Percentiles rank a stretch among this genome's conserved stretches.
Conservation (phyloP, 1,140 invertebrate species). For the Pseudachorutes palmiensis region DNA sequence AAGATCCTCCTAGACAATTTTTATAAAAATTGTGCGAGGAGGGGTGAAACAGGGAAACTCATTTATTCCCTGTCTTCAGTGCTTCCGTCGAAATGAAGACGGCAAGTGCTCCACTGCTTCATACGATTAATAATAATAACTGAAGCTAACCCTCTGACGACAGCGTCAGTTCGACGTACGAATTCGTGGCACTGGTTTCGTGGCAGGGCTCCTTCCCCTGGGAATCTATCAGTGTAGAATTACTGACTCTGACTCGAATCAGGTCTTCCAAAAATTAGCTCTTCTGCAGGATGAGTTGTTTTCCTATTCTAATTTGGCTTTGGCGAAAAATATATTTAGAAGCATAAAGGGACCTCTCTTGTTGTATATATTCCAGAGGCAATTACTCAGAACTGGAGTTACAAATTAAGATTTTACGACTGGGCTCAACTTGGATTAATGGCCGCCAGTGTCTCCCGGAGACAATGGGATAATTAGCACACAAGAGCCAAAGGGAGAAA, state of each 20-base stretch:
- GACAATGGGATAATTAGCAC: conserved; percentile 9
- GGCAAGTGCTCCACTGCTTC: background rate
- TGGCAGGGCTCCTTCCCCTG: too few species aligned
- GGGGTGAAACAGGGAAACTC: background rate
- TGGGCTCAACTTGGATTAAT: background rate
- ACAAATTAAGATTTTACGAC: conserved; percentile 10
- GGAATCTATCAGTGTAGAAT: too few species aligned
- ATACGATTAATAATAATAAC: conserved; percentile 5
- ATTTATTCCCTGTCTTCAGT: conserved; percentile 1
- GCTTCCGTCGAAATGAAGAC: background rate
- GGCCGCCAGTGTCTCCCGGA: background rate
- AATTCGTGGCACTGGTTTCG: background rate
- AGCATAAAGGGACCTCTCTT: too few species aligned
- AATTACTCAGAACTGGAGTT: too few species aligned
- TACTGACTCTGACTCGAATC: too few species aligned
- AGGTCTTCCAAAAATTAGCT: too few species aligned
- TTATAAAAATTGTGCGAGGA: background rate
- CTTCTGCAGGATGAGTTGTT: too few species aligned
- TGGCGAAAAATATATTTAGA: too few species aligned
- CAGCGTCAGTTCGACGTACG: background rate
- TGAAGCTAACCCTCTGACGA: too few species aligned
- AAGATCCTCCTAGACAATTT: background rate
- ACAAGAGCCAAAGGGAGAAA: background rate
- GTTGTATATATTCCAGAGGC: too few species aligned
- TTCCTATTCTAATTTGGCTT: too few species aligned